A percentile compares a stretch with the other conserved stretches of the same genome.
phyloP scores from a whole-genome alignment of 2,797 vertebrate species.

The Ctenopoma kingsleyae region DNA sequence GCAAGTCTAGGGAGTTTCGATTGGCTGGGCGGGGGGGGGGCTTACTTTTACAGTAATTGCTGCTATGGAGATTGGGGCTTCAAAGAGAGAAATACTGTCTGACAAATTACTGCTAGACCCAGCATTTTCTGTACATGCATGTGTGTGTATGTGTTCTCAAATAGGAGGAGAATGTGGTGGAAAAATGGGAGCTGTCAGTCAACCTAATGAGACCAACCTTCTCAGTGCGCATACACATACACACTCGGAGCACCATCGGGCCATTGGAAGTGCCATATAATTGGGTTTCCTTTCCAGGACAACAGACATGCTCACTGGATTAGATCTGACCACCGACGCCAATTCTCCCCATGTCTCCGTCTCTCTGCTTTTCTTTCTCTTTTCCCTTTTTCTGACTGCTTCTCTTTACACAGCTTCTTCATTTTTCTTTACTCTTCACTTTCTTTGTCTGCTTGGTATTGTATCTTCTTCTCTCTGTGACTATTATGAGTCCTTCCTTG shows the following conservation, averaged over 20 bases:
- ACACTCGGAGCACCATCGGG: conserved; percentile 63
- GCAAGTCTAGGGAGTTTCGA: conserved; percentile 25
- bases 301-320: conserved; percentile 84
- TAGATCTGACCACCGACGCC: conserved; percentile 81
- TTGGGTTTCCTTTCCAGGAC: conserved; percentile 88
- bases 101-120: conserved; percentile 71
- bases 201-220: conserved; percentile 84
- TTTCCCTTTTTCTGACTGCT: conserved; percentile 23
- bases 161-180: conserved; percentile 63
- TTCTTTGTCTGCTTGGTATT: background rate
- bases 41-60: conserved; percentile 77
- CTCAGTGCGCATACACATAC: conserved; percentile 62
- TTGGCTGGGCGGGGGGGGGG: conserved; percentile 35
- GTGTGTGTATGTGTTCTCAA: conserved; percentile 57
- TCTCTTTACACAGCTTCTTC: conserved; percentile 22
- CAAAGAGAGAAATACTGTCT: conserved; percentile 77
- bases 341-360: conserved; percentile 69
- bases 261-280: conserved; percentile 85
- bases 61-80: conserved; percentile 67
- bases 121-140: conserved; percentile 18
- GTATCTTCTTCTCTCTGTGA: background rate
- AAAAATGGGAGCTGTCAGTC: conserved; percentile 82
- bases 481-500: conserved; percentile 3
- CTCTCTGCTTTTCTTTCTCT: conserved; percentile 53
- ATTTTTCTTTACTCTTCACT: background rate